Percentiles rank a stretch among this genome's conserved stretches.
phyloP scores from a whole-genome alignment of 2,888 invertebrate species.

The Drosophila subsilvestris region DNA sequence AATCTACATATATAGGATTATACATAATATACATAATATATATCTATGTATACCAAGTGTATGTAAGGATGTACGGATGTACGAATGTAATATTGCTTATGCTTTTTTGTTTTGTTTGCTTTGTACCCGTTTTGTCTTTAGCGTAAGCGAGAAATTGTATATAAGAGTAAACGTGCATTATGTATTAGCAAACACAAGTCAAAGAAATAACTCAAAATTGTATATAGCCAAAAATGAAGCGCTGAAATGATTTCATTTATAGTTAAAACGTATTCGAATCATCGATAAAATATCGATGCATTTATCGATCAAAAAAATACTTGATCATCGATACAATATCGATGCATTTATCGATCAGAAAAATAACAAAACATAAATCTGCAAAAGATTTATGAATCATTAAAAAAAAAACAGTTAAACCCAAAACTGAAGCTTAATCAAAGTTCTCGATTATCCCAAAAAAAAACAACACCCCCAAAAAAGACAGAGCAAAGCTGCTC shows the following conservation, averaged over 20 bases:
- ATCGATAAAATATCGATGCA: constrained; percentile 18
- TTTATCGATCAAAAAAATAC: too few relatives aligned
- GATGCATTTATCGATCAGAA: constrained; percentile 7
- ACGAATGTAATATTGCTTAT: not conserved
- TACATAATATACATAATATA: too few relatives aligned
- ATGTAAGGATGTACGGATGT: constrained; percentile 20
- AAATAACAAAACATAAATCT: too few relatives aligned
- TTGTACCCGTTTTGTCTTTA: constrained; percentile 3
- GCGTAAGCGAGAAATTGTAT: constrained; percentile 33
- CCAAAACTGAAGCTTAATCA: constrained; percentile 42
- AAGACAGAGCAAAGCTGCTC: not conserved
- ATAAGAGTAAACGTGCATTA: constrained; percentile 17
- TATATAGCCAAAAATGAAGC: constrained; percentile 30
- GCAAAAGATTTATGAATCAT: constrained; percentile 10
- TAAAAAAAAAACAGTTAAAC: constrained; percentile 2
- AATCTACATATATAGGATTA: not conserved
- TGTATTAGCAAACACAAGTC: constrained; percentile 1
- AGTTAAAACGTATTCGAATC: not conserved
- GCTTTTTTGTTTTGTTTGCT: constrained; percentile 8
- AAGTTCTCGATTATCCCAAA: constrained; percentile 35
- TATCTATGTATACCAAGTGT: not conserved
- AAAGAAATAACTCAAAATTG: constrained; percentile 22
- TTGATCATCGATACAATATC: constrained; percentile 13
- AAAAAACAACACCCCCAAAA: not conserved
- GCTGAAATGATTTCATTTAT: constrained; percentile 2